Conservation (phyloP, 2,888 invertebrate genomes). For the Synergus umbraculus region DNA sequence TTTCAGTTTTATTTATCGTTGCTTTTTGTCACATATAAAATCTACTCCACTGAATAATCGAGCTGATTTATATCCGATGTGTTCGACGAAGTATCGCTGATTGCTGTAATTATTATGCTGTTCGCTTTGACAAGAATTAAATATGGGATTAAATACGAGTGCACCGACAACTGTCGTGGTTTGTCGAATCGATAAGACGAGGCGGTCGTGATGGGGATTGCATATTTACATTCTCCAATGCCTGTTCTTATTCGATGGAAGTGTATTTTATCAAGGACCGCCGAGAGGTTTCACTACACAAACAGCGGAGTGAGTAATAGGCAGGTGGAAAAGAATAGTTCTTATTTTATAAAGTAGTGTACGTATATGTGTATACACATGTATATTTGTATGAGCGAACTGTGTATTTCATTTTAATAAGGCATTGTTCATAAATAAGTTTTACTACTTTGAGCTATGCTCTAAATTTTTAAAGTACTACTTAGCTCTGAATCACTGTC, state of each 20-base stretch:
- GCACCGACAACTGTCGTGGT: neutral
- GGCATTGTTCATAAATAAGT: conserved; percentile 2
- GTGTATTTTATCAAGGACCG: conserved; percentile 7
- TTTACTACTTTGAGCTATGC: neutral
- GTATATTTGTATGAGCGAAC: too few species aligned
- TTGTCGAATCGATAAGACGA: conserved; percentile 3
- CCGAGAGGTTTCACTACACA: conserved; percentile 13
- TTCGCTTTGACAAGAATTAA: neutral
- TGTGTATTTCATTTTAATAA: conserved; percentile 26
- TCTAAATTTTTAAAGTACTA: neutral
- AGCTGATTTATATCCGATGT: conserved; percentile 22
- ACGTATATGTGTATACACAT: neutral
- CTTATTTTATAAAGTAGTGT: neutral
- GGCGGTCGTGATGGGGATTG: neutral
- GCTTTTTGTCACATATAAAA: conserved; percentile 14
- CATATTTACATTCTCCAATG: conserved; percentile 19
- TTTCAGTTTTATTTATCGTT: conserved; percentile 42
- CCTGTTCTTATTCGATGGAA: neutral
- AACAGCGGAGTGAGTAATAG: conserved; percentile 15
- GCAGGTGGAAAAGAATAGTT: conserved; percentile 13
- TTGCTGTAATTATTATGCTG: conserved; percentile 24
- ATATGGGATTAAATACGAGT: conserved; percentile 1
- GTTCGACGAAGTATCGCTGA: conserved; percentile 10
- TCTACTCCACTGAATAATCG: neutral
- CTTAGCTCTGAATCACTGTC: neutral